Evolutionary conservation across 2,888 invertebrate species (phyloP), one percentile per base, ranked within the genome.

Genomic region (Aquatica leii): DNA sequence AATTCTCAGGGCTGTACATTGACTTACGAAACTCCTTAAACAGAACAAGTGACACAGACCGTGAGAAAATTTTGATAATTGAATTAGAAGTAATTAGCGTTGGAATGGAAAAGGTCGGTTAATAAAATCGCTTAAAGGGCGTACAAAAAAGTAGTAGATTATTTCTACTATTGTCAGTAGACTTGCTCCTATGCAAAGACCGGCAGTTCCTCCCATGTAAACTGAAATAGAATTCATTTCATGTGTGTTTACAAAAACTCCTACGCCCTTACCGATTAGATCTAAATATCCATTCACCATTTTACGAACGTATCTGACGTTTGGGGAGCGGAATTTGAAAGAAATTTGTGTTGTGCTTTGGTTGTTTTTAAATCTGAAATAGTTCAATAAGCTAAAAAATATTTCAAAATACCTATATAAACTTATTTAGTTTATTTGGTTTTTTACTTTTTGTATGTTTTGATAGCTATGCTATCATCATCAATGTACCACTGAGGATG

Each of bases 161-260:
- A 70, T 51, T 62, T 70, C 69, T 6, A 68, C 55, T 1, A 60
- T 37, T 40, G 66, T 65, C 2, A 70, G 55, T 12, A 69, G 12
- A 51, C 69, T 70, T 40, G 67, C 68, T 9, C 69, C 70, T 3
- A 67, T 34, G 20, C 67, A 70, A 5, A 69, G 56, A 15, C 70
- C 67, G 9, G 65, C 61, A 21, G 59, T 64, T 20, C 69, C 70
- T 37, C 70, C 68, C 55, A 69, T 43, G 6, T 62, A 70, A 24
- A 70, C 70, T 70, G 18, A 46, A 68, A 60, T 34, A 35, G 6
- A 11, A 9, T 18, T 20, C 11, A 31, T 20, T 4, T 9, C 4
- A 8, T 9, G 3, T 43, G 18, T 17, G 2, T n/a, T 43, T 17
- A 3, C 1, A 18, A 14, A 20, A 1, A 1, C 8, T 1, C 21